Conservation (phyloP, 2,113 vertebrate genomes). For the Cololabis saira region DNA sequence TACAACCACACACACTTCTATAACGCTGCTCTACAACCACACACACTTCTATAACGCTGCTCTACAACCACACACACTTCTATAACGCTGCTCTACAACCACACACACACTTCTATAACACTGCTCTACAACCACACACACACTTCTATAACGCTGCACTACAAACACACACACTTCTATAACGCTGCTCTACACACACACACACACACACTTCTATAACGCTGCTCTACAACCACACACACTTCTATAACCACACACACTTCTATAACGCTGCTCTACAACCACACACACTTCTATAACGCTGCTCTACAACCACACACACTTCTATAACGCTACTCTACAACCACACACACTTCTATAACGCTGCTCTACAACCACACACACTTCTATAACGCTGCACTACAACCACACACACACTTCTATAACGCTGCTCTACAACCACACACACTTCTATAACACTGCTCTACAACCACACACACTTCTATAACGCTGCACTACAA, state of each 20-base stretch:
- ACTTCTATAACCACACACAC: too few relatives aligned
- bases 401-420: conserved; percentile 29
- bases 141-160: conserved; percentile 35
- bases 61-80: conserved; percentile 30
- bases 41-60: conserved; percentile 35
- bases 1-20: too few relatives aligned
- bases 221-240: conserved; percentile 5
- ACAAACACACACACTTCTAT: conserved; percentile 32
- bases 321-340: conserved; percentile 37
- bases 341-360: conserved; percentile 32
- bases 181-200: conserved; percentile 22
- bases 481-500: conserved; percentile 30
- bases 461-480: conserved; percentile 27
- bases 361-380: conserved; percentile 9
- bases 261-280: conserved; percentile 32
- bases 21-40: conserved; percentile 18
- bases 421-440: conserved; percentile 24
- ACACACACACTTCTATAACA: conserved; percentile 36
- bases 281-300: conserved; percentile 33
- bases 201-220: conserved; percentile 36
- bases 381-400: conserved; percentile 38
- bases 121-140: conserved; percentile 14
- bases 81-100: conserved; percentile 24
- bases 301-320: conserved; percentile 11
- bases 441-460: conserved; percentile 33